Base-by-base conservation (phyloP, 2,113 vertebrate genomes). In the Vireo altiloquus region DNA sequence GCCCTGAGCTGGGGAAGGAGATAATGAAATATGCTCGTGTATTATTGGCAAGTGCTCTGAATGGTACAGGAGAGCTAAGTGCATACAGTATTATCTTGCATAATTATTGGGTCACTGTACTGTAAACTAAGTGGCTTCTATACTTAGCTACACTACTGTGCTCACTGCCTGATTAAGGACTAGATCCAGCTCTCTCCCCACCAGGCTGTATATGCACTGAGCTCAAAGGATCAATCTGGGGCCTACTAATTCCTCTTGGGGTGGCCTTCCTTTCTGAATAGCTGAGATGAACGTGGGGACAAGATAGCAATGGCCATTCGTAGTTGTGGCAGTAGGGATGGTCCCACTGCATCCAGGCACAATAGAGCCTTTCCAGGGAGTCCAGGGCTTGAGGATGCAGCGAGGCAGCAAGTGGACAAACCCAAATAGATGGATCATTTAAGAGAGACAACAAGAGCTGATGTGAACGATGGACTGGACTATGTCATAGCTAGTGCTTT, bases 81-180 rank as follows among this genome's bases (percentile, higher is more conserved):
- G 94, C 87, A 87, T 96, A 94, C 92, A 92, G 97, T 96, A 97
- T 97, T 98, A 97, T 96, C 97, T 97, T 97, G 97, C 96, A 95
- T 95, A 96, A 97, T 96, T 96, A 96, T 95, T 96, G 91, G 91
- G 85, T 97, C 95, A 95, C 95, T 69, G 87, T 96, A 96, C 96
- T 97, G 95, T 96, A 97, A 93, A 95, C 82, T 84, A 97, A 95
- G 94, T 94, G 91, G 91, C 89, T 96, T 30, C 96, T 97, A 97
- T 96, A 96, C 91, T 97, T 97, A 97, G 95, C 74, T 54, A 18
- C 70, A 79, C 78, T 95, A 93, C 95, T 52, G 69, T 27, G 22
- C 52, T 76, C 61, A 1, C 81, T 72, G 93, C 82, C 85, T 97
- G 91, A 75, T 71, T 70, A 83, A 95, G 89, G 64, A 56, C 74